Evolutionary conservation across 1,140 invertebrate species (phyloP), one percentile per base, ranked within the genome.

Genomic region (Drosophila albomicans): DNA sequence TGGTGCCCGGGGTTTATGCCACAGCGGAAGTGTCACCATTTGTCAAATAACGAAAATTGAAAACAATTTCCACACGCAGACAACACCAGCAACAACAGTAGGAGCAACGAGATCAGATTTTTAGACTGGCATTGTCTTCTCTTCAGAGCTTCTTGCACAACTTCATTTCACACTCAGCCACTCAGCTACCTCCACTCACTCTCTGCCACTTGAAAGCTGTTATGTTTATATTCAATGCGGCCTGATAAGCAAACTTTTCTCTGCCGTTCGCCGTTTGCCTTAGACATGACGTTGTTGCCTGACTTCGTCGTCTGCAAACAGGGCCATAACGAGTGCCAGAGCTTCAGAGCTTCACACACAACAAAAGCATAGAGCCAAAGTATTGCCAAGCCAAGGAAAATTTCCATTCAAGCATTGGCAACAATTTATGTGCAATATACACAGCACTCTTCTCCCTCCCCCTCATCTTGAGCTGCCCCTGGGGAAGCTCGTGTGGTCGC

Each of bases 41-140:
- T 91, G 89, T 91, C 89, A 91, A 91, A 91, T 91, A 91, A 91
- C 89, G 85, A 91, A 91, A 91, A 91, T 91, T 91, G 89, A 91
- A 91, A 91, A 91, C 89, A 91, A 91, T 91, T 91, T 91, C 79
- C 84, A 87, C 77, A 61, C 75, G 75, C 63, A 69, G 52, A 48
- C 68, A 38, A 52, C 20, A 25, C 20, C 3, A 4, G 51, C 52
- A 77, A 58, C 15, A 58, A n/a, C 13, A 72, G 41, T 25, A 43
- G 48, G 46, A 57, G 54, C 70, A 58, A 51, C 28, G 16, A 54
- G 65, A 80, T 73, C 75, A 71, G 76, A 78, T 78, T 78, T 75
- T 71, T 61, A 41, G 69, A 56, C 67, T 66, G 43, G 51, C 66
- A 63, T 78, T 82, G 77, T 87, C 80, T 67, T 88, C 78, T 73